Conservation (phyloP, 2,113 vertebrate genomes). For the Ictidomys tridecemlineatus region DNA sequence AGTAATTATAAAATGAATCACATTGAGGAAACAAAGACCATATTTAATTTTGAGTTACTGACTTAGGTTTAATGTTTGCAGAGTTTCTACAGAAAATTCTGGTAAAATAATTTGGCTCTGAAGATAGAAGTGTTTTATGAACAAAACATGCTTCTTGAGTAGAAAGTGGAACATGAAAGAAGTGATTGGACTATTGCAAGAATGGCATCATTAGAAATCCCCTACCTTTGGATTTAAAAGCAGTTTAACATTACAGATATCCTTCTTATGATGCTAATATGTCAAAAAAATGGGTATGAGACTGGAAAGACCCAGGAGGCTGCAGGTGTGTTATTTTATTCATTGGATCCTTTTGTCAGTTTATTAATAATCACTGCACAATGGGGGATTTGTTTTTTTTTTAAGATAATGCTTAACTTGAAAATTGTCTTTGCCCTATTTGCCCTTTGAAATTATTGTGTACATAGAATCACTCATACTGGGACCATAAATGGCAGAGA, state of each 20-base stretch:
- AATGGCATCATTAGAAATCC: background rate
- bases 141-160: background rate
- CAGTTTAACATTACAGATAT: background rate
- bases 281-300: background rate
- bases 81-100: background rate
- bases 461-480: background rate
- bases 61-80: background rate
- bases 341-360: background rate
- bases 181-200: background rate
- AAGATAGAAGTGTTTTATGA: background rate
- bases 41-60: background rate
- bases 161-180: background rate
- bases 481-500: background rate
- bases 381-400: background rate
- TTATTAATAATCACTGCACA: background rate
- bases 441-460: conserved; percentile 27
- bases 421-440: background rate
- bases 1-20: conserved; percentile 8
- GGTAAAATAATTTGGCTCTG: background rate
- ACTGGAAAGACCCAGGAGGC: background rate
- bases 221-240: background rate
- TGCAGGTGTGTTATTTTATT: background rate
- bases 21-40: background rate
- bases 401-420: background rate
- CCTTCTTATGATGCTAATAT: background rate